Evolutionary conservation across 2,888 invertebrate genomes (phyloP).

Genomic region (Clusia tigrina): DNA sequence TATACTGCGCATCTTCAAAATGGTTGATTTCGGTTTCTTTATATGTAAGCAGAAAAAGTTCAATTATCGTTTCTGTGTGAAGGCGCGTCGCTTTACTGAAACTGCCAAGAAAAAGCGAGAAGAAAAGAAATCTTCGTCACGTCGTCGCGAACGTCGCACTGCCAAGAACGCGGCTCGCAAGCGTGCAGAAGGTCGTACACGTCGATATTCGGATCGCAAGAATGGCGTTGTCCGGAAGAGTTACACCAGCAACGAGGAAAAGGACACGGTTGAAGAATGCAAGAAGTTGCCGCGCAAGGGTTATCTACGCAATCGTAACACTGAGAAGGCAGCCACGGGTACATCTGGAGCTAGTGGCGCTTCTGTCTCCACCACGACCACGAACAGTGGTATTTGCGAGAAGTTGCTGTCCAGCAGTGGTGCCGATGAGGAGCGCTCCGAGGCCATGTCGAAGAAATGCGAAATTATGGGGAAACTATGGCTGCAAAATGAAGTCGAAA

Average conservation of each 20-base stretch:
- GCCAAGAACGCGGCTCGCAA: conserved; percentile 60
- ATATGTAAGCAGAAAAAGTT: conserved; percentile 65
- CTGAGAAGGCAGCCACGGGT: conserved; percentile 53
- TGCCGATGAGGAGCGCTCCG: conserved; percentile 62
- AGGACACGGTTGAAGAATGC: conserved; percentile 63
- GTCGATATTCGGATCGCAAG: conserved; percentile 62
- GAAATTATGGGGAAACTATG: conserved; percentile 85
- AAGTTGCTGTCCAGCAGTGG: conserved; percentile 62
- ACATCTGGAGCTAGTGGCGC: conserved; percentile 37
- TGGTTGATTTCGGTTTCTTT: conserved; percentile 78
- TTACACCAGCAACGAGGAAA: conserved; percentile 63
- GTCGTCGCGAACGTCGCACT: conserved; percentile 58
- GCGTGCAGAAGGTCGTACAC: conserved; percentile 59
- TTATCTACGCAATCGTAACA: conserved; percentile 61
- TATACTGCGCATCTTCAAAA: conserved; percentile 77
- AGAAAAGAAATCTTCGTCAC: conserved; percentile 56
- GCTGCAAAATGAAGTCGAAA: conserved; percentile 86
- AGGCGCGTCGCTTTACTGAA: conserved; percentile 55
- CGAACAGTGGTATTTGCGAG: conserved; percentile 55
- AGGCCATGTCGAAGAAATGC: conserved; percentile 59
- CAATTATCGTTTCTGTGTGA: conserved; percentile 63
- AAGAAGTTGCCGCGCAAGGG: conserved; percentile 62
- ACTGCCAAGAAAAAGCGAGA: conserved; percentile 63
- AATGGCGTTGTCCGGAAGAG: conserved; percentile 62
- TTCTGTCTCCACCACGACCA: conserved; percentile 57